A percentile compares a stretch with the other conserved stretches of the same genome.
Evolutionary conservation across 2,888 invertebrate species (phyloP).

Genomic region (Sarcophaga carnaria): DNA sequence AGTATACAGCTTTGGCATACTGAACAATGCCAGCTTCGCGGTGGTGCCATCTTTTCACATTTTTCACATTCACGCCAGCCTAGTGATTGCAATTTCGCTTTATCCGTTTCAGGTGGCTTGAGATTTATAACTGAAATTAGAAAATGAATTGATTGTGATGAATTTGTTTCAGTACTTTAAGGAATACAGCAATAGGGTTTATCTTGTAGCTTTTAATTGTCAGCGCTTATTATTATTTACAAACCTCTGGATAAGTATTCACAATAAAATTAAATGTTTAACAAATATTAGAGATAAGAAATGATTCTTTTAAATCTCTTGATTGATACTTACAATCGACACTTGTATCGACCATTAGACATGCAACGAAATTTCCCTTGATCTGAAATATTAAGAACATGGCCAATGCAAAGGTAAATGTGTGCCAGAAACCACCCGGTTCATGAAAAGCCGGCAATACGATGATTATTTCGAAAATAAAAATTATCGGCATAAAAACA

Average conservation of each 20-base stretch:
- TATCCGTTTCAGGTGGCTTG: slow-evolving; percentile 68
- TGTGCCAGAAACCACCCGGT: slow-evolving; percentile 83
- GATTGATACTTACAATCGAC: slow-evolving; percentile 83
- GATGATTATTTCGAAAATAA: slow-evolving; percentile 84
- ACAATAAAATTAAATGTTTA: too few species aligned
- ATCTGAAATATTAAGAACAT: slow-evolving; percentile 89
- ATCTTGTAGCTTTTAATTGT: too few species aligned
- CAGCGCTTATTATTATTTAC: too few species aligned
- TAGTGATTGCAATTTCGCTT: slow-evolving; percentile 19
- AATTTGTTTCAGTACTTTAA: not conserved
- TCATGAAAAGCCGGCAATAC: slow-evolving; percentile 87
- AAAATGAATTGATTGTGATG: slow-evolving; percentile 1
- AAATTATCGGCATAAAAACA: slow-evolving; percentile 74
- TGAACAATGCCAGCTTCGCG: slow-evolving; percentile 94
- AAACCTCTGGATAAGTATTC: too few species aligned
- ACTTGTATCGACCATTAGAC: slow-evolving; percentile 89
- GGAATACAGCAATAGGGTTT: too few species aligned
- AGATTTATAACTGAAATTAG: slow-evolving; percentile 69
- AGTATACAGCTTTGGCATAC: slow-evolving; percentile 90
- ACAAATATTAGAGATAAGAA: not conserved
- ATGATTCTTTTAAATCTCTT: not conserved
- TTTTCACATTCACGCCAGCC: slow-evolving; percentile 89
- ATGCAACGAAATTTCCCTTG: slow-evolving; percentile 88
- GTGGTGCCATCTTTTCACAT: slow-evolving; percentile 89
- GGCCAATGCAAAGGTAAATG: slow-evolving; percentile 85